Base-by-base conservation (phyloP, 2,797 vertebrate species). In the Streptopelia turtur region DNA sequence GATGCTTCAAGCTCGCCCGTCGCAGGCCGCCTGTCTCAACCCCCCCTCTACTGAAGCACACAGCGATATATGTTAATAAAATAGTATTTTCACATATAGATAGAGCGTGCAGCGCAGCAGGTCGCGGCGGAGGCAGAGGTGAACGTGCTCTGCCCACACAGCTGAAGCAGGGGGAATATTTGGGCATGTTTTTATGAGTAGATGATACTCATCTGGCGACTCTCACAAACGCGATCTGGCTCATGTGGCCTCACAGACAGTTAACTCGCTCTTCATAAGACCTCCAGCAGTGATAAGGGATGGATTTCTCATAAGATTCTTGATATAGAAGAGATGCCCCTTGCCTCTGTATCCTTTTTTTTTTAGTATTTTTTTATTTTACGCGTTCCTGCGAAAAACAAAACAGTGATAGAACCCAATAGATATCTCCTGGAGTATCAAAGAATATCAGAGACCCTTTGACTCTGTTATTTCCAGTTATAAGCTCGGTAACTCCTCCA, bases 271-370 rank as follows among this genome's bases (percentile, higher is more conserved):
- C 77, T 70, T 80, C 92, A 66, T 79, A 93, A 90, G 63, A 79
- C 52, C 77, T 74, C 75, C 63, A 83, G 39, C 56, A 74, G 63
- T 2, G 81, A 83, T 74, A 95, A 95, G 68, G 28, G 60, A 69
- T 50, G 49, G 80, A 45, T 89, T 93, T 93, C 72, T 93, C 83
- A 87, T 90, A 82, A 89, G 74, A 80, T 60, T 74, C 63, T 56
- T 64, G 66, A 70, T 68, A 85, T 0, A 45, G 60, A 41, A 79
- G 55, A 86, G 11, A 10, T 76, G 43, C 16, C 17, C 23, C 33
- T 87, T 72, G 39, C 52, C 57, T 81, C 82, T 88, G 33, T 27
- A 37, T 79, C 28, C 1, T 57, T 13, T 43, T 61, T 69, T 53
- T 53, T 66, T 49, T 60, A 39, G 39, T 35, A 35, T 83, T 69